Evolutionary conservation across 2,888 invertebrate genomes (phyloP).

Genomic region (Temnothorax unifasciatus): DNA sequence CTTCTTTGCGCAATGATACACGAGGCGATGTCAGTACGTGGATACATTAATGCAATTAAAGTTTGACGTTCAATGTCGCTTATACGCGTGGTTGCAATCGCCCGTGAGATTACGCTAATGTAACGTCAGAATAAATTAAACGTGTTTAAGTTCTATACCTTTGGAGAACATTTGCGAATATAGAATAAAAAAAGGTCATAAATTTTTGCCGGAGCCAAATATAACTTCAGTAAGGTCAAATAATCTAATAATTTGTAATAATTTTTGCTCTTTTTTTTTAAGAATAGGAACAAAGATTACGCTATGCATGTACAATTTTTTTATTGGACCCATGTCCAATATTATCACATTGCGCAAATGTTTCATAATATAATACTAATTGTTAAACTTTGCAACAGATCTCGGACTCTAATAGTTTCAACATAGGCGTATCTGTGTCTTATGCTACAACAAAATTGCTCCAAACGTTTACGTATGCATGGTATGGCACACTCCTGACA

Average conservation of each 20-base stretch:
- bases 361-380: background rate
- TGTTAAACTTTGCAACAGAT: background rate
- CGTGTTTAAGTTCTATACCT: background rate
- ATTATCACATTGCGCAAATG: background rate
- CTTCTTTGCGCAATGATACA: constrained; percentile 2
- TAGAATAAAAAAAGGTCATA: background rate
- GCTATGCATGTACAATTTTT: background rate
- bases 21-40: background rate
- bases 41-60: background rate
- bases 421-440: background rate
- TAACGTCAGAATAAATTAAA: background rate
- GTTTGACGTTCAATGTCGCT: too few relatives aligned
- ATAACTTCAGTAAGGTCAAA: background rate
- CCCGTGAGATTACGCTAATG: background rate
- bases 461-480: background rate
- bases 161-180: background rate
- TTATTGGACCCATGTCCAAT: background rate
- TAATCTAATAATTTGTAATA: background rate
- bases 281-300: background rate
- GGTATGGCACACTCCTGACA: background rate
- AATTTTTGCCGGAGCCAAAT: background rate
- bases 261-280: background rate
- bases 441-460: background rate
- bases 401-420: background rate
- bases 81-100: background rate